Conservation (phyloP, 2,797 vertebrate genomes). For the Enteromius trimaculatus region DNA sequence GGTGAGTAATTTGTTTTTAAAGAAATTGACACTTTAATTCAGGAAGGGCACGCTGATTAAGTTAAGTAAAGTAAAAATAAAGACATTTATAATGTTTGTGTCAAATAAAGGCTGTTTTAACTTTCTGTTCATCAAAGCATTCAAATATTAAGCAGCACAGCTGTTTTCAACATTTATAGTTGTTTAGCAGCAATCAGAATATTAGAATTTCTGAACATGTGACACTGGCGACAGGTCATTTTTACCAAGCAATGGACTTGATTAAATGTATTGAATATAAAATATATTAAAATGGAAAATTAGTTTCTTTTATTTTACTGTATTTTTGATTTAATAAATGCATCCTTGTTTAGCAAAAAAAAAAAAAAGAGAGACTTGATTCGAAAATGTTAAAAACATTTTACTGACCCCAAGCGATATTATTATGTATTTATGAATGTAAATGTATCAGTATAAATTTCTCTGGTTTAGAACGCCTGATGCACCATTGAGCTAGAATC, state of each 20-base stretch:
- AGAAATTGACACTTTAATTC: too few relatives aligned
- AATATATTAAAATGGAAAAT: too few relatives aligned
- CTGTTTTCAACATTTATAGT: neutral
- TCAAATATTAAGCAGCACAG: neutral
- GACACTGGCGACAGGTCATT: neutral
- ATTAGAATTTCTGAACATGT: conserved; percentile 1
- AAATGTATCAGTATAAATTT: neutral
- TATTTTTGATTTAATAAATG: too few relatives aligned
- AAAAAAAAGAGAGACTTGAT: neutral
- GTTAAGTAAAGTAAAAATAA: too few relatives aligned
- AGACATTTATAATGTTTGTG: neutral
- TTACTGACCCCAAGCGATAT: neutral
- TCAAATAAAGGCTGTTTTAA: neutral
- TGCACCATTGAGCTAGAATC: too few relatives aligned
- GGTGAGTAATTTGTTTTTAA: too few relatives aligned
- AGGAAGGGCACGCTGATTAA: too few relatives aligned
- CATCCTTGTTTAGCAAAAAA: neutral
- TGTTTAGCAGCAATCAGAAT: neutral
- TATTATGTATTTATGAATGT: neutral
- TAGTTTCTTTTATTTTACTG: too few relatives aligned
- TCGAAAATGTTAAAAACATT: neutral
- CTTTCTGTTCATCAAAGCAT: neutral
- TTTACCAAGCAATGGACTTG: neutral
- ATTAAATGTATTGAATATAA: neutral
- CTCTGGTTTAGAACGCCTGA: too few relatives aligned